These are phyloP conservation scores for Antitype chi DNA, from an alignment of 2,888 invertebrate species.

Conservation along the genomic window DNA sequence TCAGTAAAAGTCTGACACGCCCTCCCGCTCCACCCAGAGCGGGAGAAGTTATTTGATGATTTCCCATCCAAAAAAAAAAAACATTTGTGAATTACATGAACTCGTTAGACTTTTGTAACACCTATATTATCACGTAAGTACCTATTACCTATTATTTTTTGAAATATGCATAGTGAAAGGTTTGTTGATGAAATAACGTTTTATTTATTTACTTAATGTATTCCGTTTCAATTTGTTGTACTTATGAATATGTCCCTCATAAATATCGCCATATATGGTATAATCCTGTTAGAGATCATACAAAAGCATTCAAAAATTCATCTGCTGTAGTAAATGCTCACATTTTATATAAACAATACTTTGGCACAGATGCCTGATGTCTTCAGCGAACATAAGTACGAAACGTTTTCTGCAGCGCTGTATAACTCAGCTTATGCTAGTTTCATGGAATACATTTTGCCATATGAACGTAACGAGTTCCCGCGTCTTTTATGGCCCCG, in stretches of 20 bases:
- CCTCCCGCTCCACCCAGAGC: too few species aligned
- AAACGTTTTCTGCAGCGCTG: slow-evolving; percentile 49
- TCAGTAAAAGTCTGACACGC: too few species aligned
- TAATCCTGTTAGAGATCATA: neutral
- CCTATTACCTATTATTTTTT: neutral
- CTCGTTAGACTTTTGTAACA: neutral
- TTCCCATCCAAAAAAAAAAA: too few species aligned
- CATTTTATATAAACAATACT: slow-evolving; percentile 50
- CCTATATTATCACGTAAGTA: neutral
- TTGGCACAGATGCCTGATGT: slow-evolving; percentile 56
- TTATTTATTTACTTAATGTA: neutral
- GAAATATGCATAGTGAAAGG: neutral
- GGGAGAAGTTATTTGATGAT: too few species aligned
- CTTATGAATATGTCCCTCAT: neutral
- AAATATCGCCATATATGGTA: neutral
- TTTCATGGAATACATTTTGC: slow-evolving; percentile 61
- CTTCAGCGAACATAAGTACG: slow-evolving; percentile 33
- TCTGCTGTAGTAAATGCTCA: slow-evolving; percentile 11
- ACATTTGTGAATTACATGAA: too few species aligned
- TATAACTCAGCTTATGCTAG: slow-evolving; percentile 51
- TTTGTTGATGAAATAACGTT: neutral
- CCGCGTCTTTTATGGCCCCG: slow-evolving; percentile 60
- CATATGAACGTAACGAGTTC: slow-evolving; percentile 52
- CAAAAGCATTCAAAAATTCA: slow-evolving; percentile 6
- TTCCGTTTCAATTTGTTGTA: too few species aligned